These are phyloP conservation scores for Tetranychus piercei DNA, from an alignment of 2,888 invertebrate genomes.

Conservation along the genomic window DNA sequence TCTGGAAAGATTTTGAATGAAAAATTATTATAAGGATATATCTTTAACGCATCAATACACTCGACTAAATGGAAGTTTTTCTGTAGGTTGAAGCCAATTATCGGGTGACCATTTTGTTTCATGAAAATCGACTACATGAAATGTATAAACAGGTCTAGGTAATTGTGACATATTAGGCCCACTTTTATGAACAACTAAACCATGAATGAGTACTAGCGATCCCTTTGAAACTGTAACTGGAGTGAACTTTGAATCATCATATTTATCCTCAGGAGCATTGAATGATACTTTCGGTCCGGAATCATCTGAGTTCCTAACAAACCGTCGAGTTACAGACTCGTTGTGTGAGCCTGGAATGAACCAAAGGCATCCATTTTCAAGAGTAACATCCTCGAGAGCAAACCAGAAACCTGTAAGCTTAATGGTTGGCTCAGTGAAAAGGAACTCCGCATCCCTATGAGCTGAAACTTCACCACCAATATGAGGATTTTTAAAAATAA, in stretches of 20 bases:
- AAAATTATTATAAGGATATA: too few species aligned
- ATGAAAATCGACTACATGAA: conserved; percentile 68
- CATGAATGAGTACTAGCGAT: conserved; percentile 69
- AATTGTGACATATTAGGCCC: conserved; percentile 58
- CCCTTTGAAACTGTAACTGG: conserved; percentile 68
- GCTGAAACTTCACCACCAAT: conserved; percentile 53
- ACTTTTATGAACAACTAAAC: conserved; percentile 80
- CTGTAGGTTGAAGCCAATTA: conserved; percentile 44
- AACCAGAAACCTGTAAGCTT: conserved; percentile 81
- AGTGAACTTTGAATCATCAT: conserved; percentile 49
- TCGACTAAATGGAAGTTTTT: neutral
- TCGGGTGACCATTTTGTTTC: conserved; percentile 53
- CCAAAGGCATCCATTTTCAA: conserved; percentile 86
- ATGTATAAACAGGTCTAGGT: conserved; percentile 80
- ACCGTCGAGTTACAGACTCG: conserved; percentile 42
- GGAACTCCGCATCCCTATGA: conserved; percentile 59
- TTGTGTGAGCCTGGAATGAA: conserved; percentile 79
- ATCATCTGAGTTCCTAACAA: conserved; percentile 48
- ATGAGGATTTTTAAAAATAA: conserved; percentile 85
- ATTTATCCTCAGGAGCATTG: conserved; percentile 39
- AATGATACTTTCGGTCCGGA: conserved; percentile 39
- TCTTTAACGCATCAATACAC: neutral
- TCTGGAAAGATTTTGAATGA: too few species aligned
- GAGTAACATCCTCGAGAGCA: conserved; percentile 75
- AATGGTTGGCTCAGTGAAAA: conserved; percentile 58